Conservation (phyloP, 2,888 invertebrate species). For the Odontomyia ornata region DNA sequence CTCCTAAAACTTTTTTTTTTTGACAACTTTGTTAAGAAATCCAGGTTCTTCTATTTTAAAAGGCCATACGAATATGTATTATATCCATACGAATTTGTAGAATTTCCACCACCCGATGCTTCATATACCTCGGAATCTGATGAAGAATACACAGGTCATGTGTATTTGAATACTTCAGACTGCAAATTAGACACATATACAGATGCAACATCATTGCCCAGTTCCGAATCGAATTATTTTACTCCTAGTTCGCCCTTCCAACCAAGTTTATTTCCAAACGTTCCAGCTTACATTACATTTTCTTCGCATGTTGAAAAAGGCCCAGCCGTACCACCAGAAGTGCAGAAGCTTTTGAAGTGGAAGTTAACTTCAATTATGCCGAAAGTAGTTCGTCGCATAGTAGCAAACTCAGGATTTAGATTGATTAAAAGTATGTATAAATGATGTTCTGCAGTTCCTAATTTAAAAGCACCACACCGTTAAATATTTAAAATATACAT, state of each 20-base stretch:
- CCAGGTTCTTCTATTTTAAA: not conserved
- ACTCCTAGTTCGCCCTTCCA: conserved; percentile 59
- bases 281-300: conserved; percentile 83
- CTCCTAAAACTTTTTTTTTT: not conserved
- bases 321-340: conserved; percentile 72
- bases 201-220: conserved; percentile 28
- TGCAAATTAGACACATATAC: conserved; percentile 21
- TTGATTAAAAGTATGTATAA: conserved; percentile 80
- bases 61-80: not conserved
- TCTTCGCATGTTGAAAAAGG: conserved; percentile 72
- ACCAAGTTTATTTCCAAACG: conserved; percentile 75
- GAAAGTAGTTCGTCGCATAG: conserved; percentile 85
- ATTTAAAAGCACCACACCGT: not conserved
- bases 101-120: conserved; percentile 9
- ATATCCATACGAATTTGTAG: conserved; percentile 5
- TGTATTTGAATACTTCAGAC: conserved; percentile 26
- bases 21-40: not conserved
- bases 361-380: conserved; percentile 94
- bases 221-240: conserved; percentile 22
- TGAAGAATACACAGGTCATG: conserved; percentile 45
- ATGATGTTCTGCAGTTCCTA: not conserved
- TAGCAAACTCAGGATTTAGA: conserved; percentile 86
- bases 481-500: too few relatives aligned
- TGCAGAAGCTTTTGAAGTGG: conserved; percentile 89
- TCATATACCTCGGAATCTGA: conserved; percentile 37